Percentiles rank a stretch among this genome's conserved stretches.
These are phyloP conservation scores for Capromys pilorides DNA, from an alignment of 2,797 vertebrate genomes.

Conservation along the genomic window DNA sequence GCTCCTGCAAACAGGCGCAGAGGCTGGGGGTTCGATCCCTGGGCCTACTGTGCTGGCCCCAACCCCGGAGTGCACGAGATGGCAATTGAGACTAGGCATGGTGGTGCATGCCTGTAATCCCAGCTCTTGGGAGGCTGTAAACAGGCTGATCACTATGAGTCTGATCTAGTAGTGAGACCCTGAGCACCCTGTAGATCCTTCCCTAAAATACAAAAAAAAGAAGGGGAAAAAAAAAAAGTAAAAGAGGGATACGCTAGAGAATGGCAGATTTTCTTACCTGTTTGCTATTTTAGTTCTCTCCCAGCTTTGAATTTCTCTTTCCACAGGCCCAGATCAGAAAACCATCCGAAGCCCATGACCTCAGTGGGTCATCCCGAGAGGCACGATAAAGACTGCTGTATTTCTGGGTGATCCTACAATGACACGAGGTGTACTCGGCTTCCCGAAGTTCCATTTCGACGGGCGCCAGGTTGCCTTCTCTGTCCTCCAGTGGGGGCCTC, in stretches of 20 bases:
- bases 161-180: no score
- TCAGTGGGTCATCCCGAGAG: constrained; percentile 53
- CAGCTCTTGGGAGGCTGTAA: no score
- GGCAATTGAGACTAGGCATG: no score
- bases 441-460: constrained; percentile 12
- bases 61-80: no score
- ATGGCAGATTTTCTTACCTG: not conserved
- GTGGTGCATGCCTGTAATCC: no score
- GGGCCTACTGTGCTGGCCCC: no score
- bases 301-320: constrained; percentile 29
- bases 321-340: constrained; percentile 71
- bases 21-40: no score
- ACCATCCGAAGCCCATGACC: constrained; percentile 61
- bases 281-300: not conserved
- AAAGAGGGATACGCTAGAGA: not conserved
- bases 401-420: constrained; percentile 28
- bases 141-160: no score
- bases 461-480: not conserved
- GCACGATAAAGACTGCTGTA: constrained; percentile 22
- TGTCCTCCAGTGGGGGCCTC: not conserved
- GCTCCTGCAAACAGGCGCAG: no score
- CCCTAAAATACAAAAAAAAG: no score
- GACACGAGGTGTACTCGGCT: constrained; percentile 1
- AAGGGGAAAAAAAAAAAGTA: not conserved
- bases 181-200: no score